Conservation (phyloP, 2,888 invertebrate genomes). For the Polyploca ridens region DNA sequence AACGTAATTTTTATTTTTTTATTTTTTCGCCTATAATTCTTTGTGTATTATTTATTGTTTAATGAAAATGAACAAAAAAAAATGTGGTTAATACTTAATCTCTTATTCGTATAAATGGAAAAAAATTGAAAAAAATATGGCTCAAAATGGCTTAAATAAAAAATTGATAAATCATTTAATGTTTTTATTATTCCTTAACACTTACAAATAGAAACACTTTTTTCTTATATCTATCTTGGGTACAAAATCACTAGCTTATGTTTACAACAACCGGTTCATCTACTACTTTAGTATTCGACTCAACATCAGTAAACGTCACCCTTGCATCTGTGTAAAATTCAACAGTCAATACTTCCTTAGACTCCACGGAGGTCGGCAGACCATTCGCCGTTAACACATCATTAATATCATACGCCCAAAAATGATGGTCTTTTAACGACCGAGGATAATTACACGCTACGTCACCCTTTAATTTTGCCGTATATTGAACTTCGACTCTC, state of each 20-base stretch:
- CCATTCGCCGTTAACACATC: slow-evolving; percentile 15
- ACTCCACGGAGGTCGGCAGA: slow-evolving; percentile 11
- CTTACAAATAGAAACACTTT: neutral
- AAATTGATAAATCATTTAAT: slow-evolving; percentile 30
- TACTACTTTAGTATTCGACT: neutral
- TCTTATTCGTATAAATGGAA: slow-evolving; percentile 24
- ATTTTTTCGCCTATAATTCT: neutral
- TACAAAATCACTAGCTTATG: neutral
- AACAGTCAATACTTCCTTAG: slow-evolving; percentile 27
- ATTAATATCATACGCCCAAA: slow-evolving; percentile 34
- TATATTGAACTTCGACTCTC: slow-evolving; percentile 29
- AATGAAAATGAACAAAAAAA: slow-evolving; percentile 29
- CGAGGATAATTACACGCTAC: slow-evolving; percentile 31
- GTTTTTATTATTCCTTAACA: slow-evolving; percentile 12
- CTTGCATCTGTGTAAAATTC: slow-evolving; percentile 25
- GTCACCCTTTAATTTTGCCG: slow-evolving; percentile 26
- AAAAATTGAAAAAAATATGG: slow-evolving; percentile 27
- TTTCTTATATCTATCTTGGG: neutral
- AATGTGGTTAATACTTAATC: slow-evolving; percentile 33
- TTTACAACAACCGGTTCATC: neutral
- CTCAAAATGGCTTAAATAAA: slow-evolving; percentile 37
- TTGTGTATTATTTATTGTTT: slow-evolving; percentile 37
- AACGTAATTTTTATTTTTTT: slow-evolving; percentile 19
- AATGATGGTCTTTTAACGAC: slow-evolving; percentile 28
- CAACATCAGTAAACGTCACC: slow-evolving; percentile 17